These are phyloP conservation scores for Typhlichthys eigenmanni DNA, from an alignment of 2,797 vertebrate genomes.

Conservation along the genomic window DNA sequence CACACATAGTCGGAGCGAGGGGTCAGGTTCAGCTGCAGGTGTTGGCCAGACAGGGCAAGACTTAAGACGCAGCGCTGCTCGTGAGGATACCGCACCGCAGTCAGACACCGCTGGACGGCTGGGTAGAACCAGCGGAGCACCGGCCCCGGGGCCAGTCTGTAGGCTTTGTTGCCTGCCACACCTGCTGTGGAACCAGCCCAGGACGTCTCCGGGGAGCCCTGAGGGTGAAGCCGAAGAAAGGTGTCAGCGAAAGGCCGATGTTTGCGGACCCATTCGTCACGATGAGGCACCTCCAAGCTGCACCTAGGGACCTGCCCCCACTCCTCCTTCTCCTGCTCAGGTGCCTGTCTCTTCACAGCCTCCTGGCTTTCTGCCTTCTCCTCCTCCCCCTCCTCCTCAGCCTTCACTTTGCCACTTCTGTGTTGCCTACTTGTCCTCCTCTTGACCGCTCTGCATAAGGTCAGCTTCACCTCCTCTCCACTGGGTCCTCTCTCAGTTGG, in stretches of 20 bases:
- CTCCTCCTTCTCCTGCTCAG: neutral
- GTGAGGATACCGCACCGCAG: constrained; percentile 79
- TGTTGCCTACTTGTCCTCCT: neutral
- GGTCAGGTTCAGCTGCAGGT: constrained; percentile 77
- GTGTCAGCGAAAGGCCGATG: constrained; percentile 72
- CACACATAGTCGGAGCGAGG: constrained; percentile 87
- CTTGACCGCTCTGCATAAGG: neutral
- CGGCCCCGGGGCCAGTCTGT: constrained; percentile 70
- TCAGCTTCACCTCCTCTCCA: neutral
- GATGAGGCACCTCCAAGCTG: constrained; percentile 60
- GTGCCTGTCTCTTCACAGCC: neutral
- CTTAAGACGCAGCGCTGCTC: constrained; percentile 81
- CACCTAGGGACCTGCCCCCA: constrained; percentile 65
- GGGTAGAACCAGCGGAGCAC: constrained; percentile 86
- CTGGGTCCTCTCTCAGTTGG: neutral
- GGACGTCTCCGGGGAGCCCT: neutral
- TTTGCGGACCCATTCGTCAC: constrained; percentile 63
- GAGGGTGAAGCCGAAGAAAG: constrained; percentile 67
- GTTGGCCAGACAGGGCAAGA: constrained; percentile 69
- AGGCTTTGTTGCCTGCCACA: constrained; percentile 31
- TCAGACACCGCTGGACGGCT: constrained; percentile 81
- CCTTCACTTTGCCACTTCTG: neutral
- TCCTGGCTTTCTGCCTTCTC: neutral
- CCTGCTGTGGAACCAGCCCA: neutral
- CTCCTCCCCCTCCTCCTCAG: neutral